Evolutionary conservation across 1,140 invertebrate genomes (phyloP), one percentile per base, ranked within the genome.

Genomic region (Drosophila suzukii): DNA sequence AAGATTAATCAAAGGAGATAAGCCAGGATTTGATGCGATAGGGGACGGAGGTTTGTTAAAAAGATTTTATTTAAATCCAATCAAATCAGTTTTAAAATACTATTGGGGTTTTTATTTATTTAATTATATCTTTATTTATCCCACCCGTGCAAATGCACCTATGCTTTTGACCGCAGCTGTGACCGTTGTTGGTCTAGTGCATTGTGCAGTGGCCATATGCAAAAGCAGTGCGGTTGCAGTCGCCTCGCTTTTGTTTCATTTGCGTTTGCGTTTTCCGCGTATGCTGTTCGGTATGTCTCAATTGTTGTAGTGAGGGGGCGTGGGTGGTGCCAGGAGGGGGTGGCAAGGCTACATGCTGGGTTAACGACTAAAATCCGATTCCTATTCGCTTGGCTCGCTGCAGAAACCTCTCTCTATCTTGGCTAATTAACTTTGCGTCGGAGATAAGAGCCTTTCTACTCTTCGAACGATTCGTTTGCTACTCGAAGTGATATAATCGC

Each of bases 181-280:
- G 24, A 44, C 41, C 43, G 58, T 65, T 56, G 46, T 82, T 63
- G 55, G 81, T 83, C 80, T 71, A 39, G 66, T 88, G 61, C 83
- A 82, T 65, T 72, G 58, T 75, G 65, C 67, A 38, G 12, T 46
- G 34, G 49, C 59, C 60, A 67, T 66, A 53, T 67, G 65, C 65
- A 67, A 66, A 58, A 54, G 73, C 66, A 53, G 62, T 38, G 65
- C 55, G 59, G 24, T 62, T 50, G 81, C 75, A 59, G 71, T 66
- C 50, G 66, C 65, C 72, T 68, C 66, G 79, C 66, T 78, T 86
- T 66, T 54, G 72, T 72, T 82, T 78, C 74, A 75, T 63, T 82
- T 85, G 54, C 54, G 66, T 66, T 82, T 67, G 80, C 62, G 66
- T 72, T 81, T 78, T 76, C 36, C 56, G 61, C 51, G 34, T 57